Percentiles rank a stretch among this genome's conserved stretches.
Conservation (phyloP, 2,888 invertebrate genomes). For the Calameuta idolon region DNA sequence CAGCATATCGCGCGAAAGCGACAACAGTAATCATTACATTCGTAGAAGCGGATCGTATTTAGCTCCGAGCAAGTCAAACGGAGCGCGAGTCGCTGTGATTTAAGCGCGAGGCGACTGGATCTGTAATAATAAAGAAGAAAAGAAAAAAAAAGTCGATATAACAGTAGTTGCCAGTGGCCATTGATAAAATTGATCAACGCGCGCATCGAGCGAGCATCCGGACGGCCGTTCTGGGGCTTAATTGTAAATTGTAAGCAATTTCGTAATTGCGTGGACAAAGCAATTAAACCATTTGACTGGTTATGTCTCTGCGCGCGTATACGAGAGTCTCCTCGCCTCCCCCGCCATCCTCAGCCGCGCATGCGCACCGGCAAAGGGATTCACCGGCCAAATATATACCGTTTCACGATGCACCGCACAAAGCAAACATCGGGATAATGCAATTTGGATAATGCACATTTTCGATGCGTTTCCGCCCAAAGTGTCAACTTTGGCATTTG, state of each 20-base stretch:
- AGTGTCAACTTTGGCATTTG: too few species aligned
- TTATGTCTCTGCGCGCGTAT: constrained; percentile 29
- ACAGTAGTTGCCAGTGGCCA: constrained; percentile 21
- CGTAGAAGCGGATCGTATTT: neutral
- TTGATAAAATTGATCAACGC: constrained; percentile 53
- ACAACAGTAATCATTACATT: too few species aligned
- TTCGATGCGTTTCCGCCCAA: too few species aligned
- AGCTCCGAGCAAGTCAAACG: constrained; percentile 7
- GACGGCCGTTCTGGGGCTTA: constrained; percentile 29
- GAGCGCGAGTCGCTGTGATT: constrained; percentile 18
- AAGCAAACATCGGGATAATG: constrained; percentile 54
- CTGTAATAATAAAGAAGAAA: constrained; percentile 28
- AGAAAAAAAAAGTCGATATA: constrained; percentile 35
- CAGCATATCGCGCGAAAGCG: too few species aligned
- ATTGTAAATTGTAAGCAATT: constrained; percentile 64
- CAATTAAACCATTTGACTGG: constrained; percentile 61
- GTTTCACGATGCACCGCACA: constrained; percentile 45
- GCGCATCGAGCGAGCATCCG: too few species aligned
- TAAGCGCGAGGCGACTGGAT: constrained; percentile 24
- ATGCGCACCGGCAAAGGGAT: constrained; percentile 15
- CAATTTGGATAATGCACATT: constrained; percentile 55
- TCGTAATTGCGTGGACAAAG: constrained; percentile 62
- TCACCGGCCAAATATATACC: constrained; percentile 47
- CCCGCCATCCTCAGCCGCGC: neutral
- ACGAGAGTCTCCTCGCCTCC: constrained; percentile 25